Evolutionary conservation across 1,140 invertebrate genomes (phyloP).

Genomic region (Pachyrhynchus sulphureomaculatus): DNA sequence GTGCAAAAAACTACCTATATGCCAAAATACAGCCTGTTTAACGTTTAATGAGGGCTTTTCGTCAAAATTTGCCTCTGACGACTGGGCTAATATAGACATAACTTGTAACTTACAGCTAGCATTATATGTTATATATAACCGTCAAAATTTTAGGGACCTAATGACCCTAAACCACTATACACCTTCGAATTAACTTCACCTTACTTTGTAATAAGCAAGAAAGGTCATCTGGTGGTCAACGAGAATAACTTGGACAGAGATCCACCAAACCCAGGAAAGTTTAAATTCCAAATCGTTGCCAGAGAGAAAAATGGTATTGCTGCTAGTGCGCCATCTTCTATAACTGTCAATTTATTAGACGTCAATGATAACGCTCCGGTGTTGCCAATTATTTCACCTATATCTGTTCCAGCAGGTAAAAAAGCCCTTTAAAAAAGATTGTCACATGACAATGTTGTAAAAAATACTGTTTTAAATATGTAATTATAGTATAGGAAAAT

Average conservation of each 20-base stretch:
- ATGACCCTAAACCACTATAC: conserved; percentile 74
- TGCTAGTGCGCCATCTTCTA: conserved; percentile 76
- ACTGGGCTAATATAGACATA: too few species aligned
- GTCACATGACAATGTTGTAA: too few species aligned
- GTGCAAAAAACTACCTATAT: too few species aligned
- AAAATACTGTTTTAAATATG: too few species aligned
- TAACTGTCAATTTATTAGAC: conserved; percentile 76
- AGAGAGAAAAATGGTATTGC: conserved; percentile 74
- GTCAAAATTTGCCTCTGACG: too few species aligned
- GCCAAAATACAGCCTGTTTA: too few species aligned
- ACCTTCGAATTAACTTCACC: conserved; percentile 81
- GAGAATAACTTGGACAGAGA: conserved; percentile 84
- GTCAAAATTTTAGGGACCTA: conserved; percentile 60
- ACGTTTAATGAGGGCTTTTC: too few species aligned
- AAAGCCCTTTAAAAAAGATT: not conserved
- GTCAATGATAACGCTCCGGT: conserved; percentile 84
- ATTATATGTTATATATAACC: too few species aligned
- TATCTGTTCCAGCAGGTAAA: conserved; percentile 72
- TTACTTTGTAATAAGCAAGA: conserved; percentile 76
- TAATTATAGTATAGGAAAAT: too few species aligned
- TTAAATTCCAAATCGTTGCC: conserved; percentile 80
- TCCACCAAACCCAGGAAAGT: conserved; percentile 80
- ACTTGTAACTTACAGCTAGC: too few species aligned
- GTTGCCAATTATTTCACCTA: conserved; percentile 72
- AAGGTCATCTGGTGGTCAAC: conserved; percentile 74